phyloP scores from a whole-genome alignment of 2,113 vertebrate genomes.

The Nyctibius bracteatus region DNA sequence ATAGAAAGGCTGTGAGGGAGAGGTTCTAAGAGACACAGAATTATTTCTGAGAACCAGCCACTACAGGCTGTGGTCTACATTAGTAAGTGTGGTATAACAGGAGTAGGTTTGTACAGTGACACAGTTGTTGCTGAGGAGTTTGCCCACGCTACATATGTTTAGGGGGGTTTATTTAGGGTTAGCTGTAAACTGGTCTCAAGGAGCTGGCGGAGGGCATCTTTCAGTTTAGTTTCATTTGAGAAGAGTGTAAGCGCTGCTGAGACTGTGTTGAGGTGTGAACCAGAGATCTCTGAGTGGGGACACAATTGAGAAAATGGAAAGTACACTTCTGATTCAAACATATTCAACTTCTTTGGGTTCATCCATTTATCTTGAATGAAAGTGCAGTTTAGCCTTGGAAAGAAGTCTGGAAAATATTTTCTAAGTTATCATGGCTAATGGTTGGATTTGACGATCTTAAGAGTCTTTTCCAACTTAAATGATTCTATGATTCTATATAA shows the following conservation, averaged over 20 bases:
- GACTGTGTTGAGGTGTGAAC: not conserved
- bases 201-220: not conserved
- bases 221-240: not conserved
- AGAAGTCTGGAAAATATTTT: not conserved
- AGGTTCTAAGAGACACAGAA: not conserved
- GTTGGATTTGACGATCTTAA: not conserved
- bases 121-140: not conserved
- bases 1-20: not conserved
- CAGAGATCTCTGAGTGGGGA: not conserved
- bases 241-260: not conserved
- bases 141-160: not conserved
- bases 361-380: not conserved
- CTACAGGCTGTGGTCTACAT: rapidly evolving
- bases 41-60: not conserved
- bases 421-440: not conserved
- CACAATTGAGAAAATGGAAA: not conserved
- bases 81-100: not conserved
- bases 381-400: not conserved
- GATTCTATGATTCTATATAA: not conserved
- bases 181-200: not conserved
- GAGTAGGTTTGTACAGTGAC: not conserved
- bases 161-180: not conserved
- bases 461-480: not conserved
- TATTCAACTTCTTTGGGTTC: not conserved
- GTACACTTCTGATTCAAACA: not conserved